Percentiles rank a stretch among this genome's conserved stretches.
Evolutionary conservation across 2,888 invertebrate genomes (phyloP).

Genomic region (Octodonta nipae): DNA sequence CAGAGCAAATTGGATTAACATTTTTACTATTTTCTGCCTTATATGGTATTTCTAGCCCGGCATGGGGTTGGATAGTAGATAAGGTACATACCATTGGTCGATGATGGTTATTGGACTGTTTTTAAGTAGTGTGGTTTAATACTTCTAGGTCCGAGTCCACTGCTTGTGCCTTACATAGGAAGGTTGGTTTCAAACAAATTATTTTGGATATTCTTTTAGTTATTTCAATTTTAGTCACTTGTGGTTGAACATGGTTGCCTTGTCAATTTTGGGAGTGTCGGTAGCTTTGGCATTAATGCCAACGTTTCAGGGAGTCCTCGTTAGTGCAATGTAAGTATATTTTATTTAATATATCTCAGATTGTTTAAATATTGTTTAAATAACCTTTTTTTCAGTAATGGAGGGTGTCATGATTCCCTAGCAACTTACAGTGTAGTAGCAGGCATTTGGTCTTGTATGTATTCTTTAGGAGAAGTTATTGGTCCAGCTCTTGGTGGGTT

Average conservation of each 20-base stretch:
- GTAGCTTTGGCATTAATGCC: constrained; percentile 59
- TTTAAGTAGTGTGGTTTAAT: constrained; percentile 46
- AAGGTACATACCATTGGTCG: constrained; percentile 54
- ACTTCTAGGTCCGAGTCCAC: constrained; percentile 58
- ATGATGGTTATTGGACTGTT: constrained; percentile 61
- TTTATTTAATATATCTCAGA: constrained; percentile 38
- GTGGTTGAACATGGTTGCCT: constrained; percentile 52
- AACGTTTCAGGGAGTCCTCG: constrained; percentile 60
- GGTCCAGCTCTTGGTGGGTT: constrained; percentile 56
- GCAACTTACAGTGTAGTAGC: constrained; percentile 63
- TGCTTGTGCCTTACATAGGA: constrained; percentile 40
- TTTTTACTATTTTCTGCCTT: constrained; percentile 58
- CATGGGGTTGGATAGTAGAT: constrained; percentile 62
- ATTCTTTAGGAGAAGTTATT: constrained; percentile 60
- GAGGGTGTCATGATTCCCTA: constrained; percentile 53
- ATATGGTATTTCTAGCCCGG: constrained; percentile 59
- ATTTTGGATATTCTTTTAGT: background rate
- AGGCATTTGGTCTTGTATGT: constrained; percentile 63
- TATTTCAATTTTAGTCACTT: constrained; percentile 40
- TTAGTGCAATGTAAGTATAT: constrained; percentile 55
- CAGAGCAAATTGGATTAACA: constrained; percentile 55
- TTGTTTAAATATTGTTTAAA: constrained; percentile 54
- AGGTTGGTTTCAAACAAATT: constrained; percentile 35
- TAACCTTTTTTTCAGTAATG: constrained; percentile 52
- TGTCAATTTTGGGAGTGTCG: constrained; percentile 55